Evolutionary conservation across 2,888 invertebrate genomes (phyloP).

Genomic region (Macrophya annulata): DNA sequence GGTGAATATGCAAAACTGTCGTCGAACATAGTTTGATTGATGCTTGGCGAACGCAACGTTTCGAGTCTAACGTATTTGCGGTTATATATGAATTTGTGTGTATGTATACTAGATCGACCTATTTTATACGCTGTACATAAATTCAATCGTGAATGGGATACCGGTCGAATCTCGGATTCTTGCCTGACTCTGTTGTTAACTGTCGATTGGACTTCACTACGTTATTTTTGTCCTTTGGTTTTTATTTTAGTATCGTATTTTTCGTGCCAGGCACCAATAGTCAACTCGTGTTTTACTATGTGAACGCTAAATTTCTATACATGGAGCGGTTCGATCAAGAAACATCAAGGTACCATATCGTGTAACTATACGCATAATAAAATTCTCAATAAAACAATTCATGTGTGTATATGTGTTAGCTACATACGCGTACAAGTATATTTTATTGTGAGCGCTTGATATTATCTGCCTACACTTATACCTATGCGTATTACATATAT

Average conservation of each 20-base stretch:
- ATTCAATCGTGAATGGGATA: constrained; percentile 25
- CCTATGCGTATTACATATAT: background rate
- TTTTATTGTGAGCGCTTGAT: background rate
- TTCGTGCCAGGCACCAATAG: constrained; percentile 43
- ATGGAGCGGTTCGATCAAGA: background rate
- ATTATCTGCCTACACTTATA: constrained; percentile 7
- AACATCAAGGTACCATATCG: background rate
- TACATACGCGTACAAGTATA: background rate
- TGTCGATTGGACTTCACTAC: constrained; percentile 41
- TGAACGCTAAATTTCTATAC: background rate
- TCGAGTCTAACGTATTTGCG: background rate
- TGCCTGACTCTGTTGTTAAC: constrained; percentile 29
- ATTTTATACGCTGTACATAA: constrained; percentile 21
- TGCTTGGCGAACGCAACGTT: constrained; percentile 2
- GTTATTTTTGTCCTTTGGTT: constrained; percentile 34
- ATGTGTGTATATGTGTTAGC: no score
- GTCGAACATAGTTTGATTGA: constrained; percentile 38
- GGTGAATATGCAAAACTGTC: constrained; percentile 28
- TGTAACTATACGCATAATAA: constrained; percentile 7
- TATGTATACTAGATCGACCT: constrained; percentile 16
- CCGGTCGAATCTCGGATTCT: background rate
- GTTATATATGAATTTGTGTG: background rate
- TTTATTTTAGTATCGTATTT: constrained; percentile 16
- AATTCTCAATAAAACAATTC: background rate
- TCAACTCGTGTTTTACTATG: constrained; percentile 14